Conservation (phyloP, 1,140 invertebrate species). For the Drosophila sproati region DNA sequence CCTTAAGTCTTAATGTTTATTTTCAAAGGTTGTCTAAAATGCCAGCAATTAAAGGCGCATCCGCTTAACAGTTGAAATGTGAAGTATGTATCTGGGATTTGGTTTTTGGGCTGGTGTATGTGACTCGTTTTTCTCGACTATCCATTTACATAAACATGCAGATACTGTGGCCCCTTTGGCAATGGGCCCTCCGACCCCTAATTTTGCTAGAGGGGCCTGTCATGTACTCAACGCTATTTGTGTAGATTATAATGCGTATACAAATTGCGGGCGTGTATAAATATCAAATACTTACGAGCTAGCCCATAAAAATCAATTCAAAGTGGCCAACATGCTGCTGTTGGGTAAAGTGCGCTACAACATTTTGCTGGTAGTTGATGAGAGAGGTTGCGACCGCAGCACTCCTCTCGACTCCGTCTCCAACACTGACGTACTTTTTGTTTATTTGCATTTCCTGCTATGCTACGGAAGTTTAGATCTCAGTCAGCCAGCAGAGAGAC, state of each 20-base stretch:
- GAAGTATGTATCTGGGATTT: neutral
- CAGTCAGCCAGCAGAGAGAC: conserved; percentile 39
- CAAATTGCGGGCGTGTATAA: conserved; percentile 68
- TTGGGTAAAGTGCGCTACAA: conserved; percentile 2
- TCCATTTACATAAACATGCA: conserved; percentile 47
- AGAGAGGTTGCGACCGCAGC: conserved; percentile 1
- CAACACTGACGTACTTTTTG: conserved; percentile 51
- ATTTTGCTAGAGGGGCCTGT: conserved; percentile 2
- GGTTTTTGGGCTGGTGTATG: conserved; percentile 29
- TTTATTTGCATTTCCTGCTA: conserved; percentile 80
- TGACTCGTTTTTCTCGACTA: conserved; percentile 4
- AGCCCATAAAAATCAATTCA: conserved; percentile 78
- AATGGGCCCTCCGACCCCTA: neutral
- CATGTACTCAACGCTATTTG: conserved; percentile 48
- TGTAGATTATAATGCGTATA: conserved; percentile 54
- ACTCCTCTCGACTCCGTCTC: neutral
- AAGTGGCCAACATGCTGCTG: conserved; percentile 45
- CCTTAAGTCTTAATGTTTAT: conserved; percentile 42
- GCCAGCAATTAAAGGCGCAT: conserved; percentile 37
- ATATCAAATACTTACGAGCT: conserved; percentile 78
- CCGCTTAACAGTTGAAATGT: conserved; percentile 14
- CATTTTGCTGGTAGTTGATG: conserved; percentile 2
- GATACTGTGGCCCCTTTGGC: neutral
- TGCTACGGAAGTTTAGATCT: conserved; percentile 75
- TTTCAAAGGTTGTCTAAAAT: conserved; percentile 16